A percentile compares a stretch with the other conserved stretches of the same genome.
phyloP scores from a whole-genome alignment of 53 echinoderm and acorn worm species.

The Zoroaster sp. region DNA sequence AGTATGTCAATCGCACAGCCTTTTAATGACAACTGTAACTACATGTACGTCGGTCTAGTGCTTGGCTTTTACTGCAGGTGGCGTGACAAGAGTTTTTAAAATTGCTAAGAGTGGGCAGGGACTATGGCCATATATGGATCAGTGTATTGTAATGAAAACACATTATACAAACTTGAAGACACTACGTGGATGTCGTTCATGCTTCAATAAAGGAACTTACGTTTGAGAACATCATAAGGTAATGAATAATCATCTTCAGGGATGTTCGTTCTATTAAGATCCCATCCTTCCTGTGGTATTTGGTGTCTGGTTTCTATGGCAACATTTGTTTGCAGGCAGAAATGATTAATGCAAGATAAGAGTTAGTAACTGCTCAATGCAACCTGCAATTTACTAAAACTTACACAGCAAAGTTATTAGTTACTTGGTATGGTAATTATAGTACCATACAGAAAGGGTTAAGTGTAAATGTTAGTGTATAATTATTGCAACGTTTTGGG shows the following conservation, averaged over 20 bases:
- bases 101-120: too few relatives aligned
- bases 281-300: conserved; percentile 38
- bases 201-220: not conserved
- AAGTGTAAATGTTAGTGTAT: too few relatives aligned
- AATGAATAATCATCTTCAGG: conserved; percentile 46
- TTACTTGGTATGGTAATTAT: not conserved
- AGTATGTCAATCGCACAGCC: too few relatives aligned
- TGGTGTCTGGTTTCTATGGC: conserved; percentile 35
- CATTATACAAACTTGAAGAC: not conserved
- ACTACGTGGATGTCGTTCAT: not conserved
- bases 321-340: conserved; percentile 28
- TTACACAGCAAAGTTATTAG: not conserved
- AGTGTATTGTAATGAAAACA: too few relatives aligned
- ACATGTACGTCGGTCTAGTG: too few relatives aligned
- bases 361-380: not conserved
- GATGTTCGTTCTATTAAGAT: conserved; percentile 20
- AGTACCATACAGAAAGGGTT: too few relatives aligned
- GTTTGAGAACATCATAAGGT: conserved; percentile 34
- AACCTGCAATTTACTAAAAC: not conserved
- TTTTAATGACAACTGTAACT: too few relatives aligned
- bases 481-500: too few relatives aligned
- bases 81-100: too few relatives aligned
- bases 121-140: too few relatives aligned
- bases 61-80: too few relatives aligned
- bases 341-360: not conserved